These are phyloP conservation scores for Pituophis catenifer DNA, from an alignment of 2,113 vertebrate species.

Conservation along the genomic window DNA sequence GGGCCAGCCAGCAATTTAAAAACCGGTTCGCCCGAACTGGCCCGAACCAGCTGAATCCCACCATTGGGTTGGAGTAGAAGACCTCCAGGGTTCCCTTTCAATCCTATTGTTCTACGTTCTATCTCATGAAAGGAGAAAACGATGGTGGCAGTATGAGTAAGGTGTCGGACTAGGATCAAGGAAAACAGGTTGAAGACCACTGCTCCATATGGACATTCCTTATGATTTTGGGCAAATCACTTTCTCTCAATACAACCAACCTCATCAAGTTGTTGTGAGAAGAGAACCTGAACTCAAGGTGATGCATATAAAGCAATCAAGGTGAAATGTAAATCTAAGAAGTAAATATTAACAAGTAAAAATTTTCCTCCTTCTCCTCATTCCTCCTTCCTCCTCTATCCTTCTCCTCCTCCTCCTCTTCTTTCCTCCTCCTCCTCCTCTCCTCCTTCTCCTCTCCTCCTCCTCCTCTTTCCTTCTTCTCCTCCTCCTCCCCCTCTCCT, in stretches of 20 bases:
- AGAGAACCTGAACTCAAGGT: neutral
- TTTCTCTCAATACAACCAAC: neutral
- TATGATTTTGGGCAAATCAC: neutral
- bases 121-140: neutral
- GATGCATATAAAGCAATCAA: neutral
- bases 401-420: too few relatives aligned
- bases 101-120: neutral
- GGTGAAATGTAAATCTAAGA: neutral
- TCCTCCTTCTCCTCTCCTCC: too few relatives aligned
- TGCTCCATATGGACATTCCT: neutral
- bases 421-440: too few relatives aligned
- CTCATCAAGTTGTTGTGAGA: neutral
- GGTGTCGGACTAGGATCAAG: neutral
- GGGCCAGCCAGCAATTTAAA: too few relatives aligned
- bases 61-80: too few relatives aligned
- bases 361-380: neutral
- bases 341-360: neutral
- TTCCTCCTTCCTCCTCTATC: too few relatives aligned
- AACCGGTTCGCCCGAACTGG: too few relatives aligned
- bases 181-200: neutral
- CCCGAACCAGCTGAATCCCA: too few relatives aligned
- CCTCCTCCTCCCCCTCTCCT: too few relatives aligned
- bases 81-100: too few relatives aligned
- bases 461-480: too few relatives aligned
- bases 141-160: neutral